These are phyloP conservation scores for Cotesia chilonis DNA, from an alignment of 1,140 invertebrate genomes.

Conservation along the genomic window DNA sequence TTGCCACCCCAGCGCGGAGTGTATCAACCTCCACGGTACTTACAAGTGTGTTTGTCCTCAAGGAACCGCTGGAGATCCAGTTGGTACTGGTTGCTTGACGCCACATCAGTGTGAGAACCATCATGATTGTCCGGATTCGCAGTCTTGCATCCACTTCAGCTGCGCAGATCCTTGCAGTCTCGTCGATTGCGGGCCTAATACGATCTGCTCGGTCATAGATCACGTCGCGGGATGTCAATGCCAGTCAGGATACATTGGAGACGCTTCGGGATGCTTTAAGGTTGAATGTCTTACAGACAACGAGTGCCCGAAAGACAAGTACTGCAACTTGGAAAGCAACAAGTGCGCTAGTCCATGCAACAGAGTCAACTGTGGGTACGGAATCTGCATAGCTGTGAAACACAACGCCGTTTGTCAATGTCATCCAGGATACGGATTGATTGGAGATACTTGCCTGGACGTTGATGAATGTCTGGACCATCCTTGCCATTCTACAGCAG, in stretches of 20 bases:
- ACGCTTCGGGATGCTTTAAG: constrained; percentile 83
- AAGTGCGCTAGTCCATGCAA: constrained; percentile 85
- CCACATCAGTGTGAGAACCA: constrained; percentile 77
- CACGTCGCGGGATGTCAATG: constrained; percentile 78
- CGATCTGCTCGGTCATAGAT: constrained; percentile 75
- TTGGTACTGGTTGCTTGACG: constrained; percentile 75
- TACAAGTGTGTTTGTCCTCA: constrained; percentile 81
- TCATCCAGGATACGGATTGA: constrained; percentile 75
- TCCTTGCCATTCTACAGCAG: constrained; percentile 81
- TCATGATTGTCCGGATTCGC: constrained; percentile 74
- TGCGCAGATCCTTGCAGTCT: constrained; percentile 80
- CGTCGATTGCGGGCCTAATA: constrained; percentile 76
- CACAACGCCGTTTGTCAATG: constrained; percentile 80
- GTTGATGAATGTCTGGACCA: constrained; percentile 80
- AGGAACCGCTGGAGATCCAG: constrained; percentile 82
- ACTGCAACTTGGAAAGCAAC: constrained; percentile 77
- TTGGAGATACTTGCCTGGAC: constrained; percentile 78
- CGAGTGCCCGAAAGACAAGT: constrained; percentile 79
- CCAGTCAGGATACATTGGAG: constrained; percentile 81
- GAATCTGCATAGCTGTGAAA: constrained; percentile 74
- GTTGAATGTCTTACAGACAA: constrained; percentile 82
- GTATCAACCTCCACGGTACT: constrained; percentile 81
- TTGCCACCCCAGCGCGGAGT: constrained; percentile 81
- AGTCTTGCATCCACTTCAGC: constrained; percentile 76
- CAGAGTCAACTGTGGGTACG: constrained; percentile 76